A percentile compares a stretch with the other conserved stretches of the same genome.
Conservation (phyloP, 2,888 invertebrate genomes). For the Thymelicus lineola region DNA sequence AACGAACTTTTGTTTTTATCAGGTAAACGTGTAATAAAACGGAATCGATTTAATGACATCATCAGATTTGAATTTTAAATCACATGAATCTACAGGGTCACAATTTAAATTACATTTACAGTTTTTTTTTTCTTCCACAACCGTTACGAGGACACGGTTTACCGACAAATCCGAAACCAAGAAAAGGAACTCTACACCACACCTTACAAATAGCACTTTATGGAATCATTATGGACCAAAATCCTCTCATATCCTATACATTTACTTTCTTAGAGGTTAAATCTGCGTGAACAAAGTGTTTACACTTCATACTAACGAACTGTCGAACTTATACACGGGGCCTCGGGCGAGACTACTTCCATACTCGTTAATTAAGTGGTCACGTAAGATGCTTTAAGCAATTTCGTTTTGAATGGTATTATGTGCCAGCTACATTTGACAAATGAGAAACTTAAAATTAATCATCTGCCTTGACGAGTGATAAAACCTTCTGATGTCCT, state of each 20-base stretch:
- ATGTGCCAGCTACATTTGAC: not conserved
- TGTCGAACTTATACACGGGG: not conserved
- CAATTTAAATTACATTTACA: too few species aligned
- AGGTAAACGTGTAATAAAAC: constrained; percentile 19
- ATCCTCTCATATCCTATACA: too few species aligned
- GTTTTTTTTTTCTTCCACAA: too few species aligned
- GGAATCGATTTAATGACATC: constrained; percentile 51
- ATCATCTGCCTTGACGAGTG: not conserved
- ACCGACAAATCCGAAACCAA: too few species aligned
- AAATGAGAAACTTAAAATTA: not conserved
- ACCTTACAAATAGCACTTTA: too few species aligned
- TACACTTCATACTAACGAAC: not conserved
- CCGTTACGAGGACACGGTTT: too few species aligned
- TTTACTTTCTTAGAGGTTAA: not conserved
- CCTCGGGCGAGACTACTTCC: not conserved
- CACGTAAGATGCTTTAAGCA: not conserved
- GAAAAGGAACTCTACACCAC: too few species aligned
- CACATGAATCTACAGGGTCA: constrained; percentile 43
- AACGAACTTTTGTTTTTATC: not conserved
- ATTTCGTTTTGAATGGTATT: not conserved
- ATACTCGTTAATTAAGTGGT: not conserved
- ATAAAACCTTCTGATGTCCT: too few species aligned
- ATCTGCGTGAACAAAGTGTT: not conserved
- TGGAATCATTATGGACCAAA: too few species aligned
- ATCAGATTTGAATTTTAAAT: constrained; percentile 53